Evolutionary conservation across 2,797 vertebrate genomes (phyloP), one percentile per base, ranked within the genome.

Genomic region (Lateolabrax maculatus): DNA sequence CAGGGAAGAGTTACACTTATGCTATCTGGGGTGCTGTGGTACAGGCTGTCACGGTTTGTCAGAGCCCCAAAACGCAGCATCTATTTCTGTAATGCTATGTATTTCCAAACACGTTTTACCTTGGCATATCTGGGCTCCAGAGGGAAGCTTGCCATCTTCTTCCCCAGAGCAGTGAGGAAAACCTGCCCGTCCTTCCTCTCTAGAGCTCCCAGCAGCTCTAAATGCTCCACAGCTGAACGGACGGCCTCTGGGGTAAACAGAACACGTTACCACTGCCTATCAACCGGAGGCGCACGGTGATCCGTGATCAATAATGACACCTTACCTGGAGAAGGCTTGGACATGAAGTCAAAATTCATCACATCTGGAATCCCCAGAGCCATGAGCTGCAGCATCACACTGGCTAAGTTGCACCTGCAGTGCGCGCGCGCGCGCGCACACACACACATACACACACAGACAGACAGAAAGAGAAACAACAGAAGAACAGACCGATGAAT

Each of bases 321-420:
- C 91, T 93, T 88, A 99, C 98, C 98, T 84, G 97, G 95, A 68
- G 97, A 98, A 0, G 98, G 98, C 83, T 97, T 99, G 70, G 98
- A 98, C 96, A 99, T 97, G 89, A 99, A 99, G 87, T 99, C 98
- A 94, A 99, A 99, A 80, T 97, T 97, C 66, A 97, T 96, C 78
- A 99, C 96, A 1, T 98, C 94, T 73, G 97, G 96, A 89, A 99
- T 95, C 84, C 95, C 97, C 83, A 99, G 90, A 31, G 98, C 98
- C 71, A 99, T 94, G 51, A 99, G 97, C 84, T 99, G 98, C 76
- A 99, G 96, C 89, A 99, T 92, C 73, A 99, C 98, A 0, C 96
- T 92, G 0, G 97, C 94, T 64, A 99, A 84, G 88, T 99, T 99
- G 94, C 98, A 99, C 93, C 98, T 99, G 84, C 60, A 87, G 48